Evolutionary conservation across 2,797 vertebrate species (phyloP), one percentile per base, ranked within the genome.

Genomic region (Chaunax sp.): DNA sequence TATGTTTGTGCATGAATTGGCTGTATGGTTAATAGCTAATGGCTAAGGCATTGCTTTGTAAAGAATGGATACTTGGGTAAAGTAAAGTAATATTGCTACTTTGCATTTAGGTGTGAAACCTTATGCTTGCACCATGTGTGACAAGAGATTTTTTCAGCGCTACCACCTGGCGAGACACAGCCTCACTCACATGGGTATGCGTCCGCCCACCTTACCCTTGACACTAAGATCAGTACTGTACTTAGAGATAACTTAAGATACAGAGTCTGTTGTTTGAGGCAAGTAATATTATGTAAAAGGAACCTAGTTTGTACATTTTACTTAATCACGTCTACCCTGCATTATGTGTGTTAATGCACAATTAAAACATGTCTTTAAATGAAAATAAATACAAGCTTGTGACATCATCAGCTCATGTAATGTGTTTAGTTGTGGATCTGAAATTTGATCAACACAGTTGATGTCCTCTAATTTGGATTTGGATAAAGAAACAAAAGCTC

Each of bases 111-210:
- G 92, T 89, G 92, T 93, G 91, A 93, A 93, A 90, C 93, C 93
- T 90, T 94, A 93, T 88, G 93, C 93, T 92, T 94, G 93, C 82
- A 92, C 93, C 92, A 93, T 94, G 91, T 94, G 92, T 81, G 92
- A 94, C 90, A 94, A 92, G 92, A 92, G 91, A 86, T 94, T 94
- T 94, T 94, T 93, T 87, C 92, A 93, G 69, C 90, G 93, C 87
- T 93, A 92, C 88, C 92, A 93, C 91, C 93, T 94, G 88, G 89
- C 92, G 4, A 92, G 93, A 92, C 93, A 94, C 92, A 93, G 89
- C 88, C 88, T 94, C 92, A 93, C 90, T 90, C 92, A 94, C 86
- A 89, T 92, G 92, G 92, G 92, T 94, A 94, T 86, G 92, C 86
- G 85, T 83, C 70, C 90, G 80, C 83, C 85, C 88, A 89, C 80